Percentiles rank a stretch among this genome's conserved stretches.
Evolutionary conservation across 2,797 vertebrate genomes (phyloP).

Genomic region (Microchirus variegatus): DNA sequence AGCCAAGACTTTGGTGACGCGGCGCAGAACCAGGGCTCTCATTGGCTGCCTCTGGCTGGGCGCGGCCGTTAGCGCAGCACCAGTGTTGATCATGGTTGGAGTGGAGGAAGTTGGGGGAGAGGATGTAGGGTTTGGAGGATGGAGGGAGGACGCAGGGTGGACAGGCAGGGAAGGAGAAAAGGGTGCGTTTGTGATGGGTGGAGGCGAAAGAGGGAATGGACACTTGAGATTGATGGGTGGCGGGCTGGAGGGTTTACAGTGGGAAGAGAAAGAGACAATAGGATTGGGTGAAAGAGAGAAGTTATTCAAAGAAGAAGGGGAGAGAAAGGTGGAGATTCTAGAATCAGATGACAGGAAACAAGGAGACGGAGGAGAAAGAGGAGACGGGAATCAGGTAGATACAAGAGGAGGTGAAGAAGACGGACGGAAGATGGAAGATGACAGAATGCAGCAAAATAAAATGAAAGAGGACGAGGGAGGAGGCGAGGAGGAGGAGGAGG

Average conservation of each 20-base stretch:
- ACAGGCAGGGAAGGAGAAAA: constrained; percentile 31
- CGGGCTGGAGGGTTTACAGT: constrained; percentile 14
- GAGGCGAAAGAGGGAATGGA: constrained; percentile 50
- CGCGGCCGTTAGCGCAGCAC: constrained; percentile 76
- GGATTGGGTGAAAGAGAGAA: constrained; percentile 13
- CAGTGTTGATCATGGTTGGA: constrained; percentile 80
- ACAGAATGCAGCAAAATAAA: constrained; percentile 40
- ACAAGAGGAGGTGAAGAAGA: constrained; percentile 57
- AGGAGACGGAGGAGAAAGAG: constrained; percentile 40
- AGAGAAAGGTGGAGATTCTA: constrained; percentile 18
- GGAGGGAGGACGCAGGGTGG: constrained; percentile 49
- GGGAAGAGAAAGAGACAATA: constrained; percentile 28
- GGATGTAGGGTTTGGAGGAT: constrained; percentile 33
- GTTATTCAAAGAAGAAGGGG: constrained; percentile 24
- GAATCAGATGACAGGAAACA: constrained; percentile 23
- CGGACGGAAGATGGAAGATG: constrained; percentile 19
- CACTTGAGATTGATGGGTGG: constrained; percentile 14
- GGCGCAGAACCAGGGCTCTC: constrained; percentile 73
- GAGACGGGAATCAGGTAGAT: constrained; percentile 36
- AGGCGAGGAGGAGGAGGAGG: constrained; percentile 26
- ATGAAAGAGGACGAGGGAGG: constrained; percentile 72
- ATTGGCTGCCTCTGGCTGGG: constrained; percentile 81
- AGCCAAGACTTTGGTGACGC: constrained; percentile 80
- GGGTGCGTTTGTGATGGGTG: constrained; percentile 12
- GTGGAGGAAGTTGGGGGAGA: constrained; percentile 74